Base-by-base conservation (phyloP, 2,888 invertebrate species). In the Ctena decussata region DNA sequence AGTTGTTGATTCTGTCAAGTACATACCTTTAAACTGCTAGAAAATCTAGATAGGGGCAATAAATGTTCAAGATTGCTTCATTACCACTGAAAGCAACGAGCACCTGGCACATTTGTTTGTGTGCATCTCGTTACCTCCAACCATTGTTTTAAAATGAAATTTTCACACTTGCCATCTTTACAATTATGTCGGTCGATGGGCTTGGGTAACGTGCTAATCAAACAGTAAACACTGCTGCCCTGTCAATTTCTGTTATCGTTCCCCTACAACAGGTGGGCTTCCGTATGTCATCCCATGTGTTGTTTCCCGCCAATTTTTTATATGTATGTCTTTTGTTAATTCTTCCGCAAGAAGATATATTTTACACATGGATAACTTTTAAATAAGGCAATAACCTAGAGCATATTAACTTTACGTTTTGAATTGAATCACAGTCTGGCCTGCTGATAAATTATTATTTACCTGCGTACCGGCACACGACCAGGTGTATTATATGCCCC, bases 401-500 rank as follows among this genome's bases (percentile, higher is more conserved):
- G 30, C 12, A 30, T 35, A 21, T 35, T 30, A 65, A n/a, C n/a
- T 35, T 24, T 18, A 30, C 30, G 5, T 24, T 65, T 35, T 65
- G 27, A 65, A 35, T 11, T 65, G 65, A 53, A 53, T 5, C n/a
- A 53, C 21, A n/a, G 53, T n/a, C 53, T 65, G 65, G 30, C 65
- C 65, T 35, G 15, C 69, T 30, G 46, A 72, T 53, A 65, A 75
- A 57, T 8, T 37, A 15, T 46, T 84, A 76, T 77, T 77, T 80
- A 57, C 60, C 72, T 74, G 77, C 73, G 60, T 78, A 46, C 65
- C 79, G 89, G 65, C 89, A 86, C 89, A 81, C 86, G 89, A 86
- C 89, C 86, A 85, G 82, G 84, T 89, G 86, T 82, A 84, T 85
- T 80, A 84, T 80, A 76, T 77, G 84, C 82, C 60, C 72, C 84